Evolutionary conservation across 2,797 vertebrate species (phyloP), one percentile per base, ranked within the genome.

Genomic region (Cetoscarus ocellatus): DNA sequence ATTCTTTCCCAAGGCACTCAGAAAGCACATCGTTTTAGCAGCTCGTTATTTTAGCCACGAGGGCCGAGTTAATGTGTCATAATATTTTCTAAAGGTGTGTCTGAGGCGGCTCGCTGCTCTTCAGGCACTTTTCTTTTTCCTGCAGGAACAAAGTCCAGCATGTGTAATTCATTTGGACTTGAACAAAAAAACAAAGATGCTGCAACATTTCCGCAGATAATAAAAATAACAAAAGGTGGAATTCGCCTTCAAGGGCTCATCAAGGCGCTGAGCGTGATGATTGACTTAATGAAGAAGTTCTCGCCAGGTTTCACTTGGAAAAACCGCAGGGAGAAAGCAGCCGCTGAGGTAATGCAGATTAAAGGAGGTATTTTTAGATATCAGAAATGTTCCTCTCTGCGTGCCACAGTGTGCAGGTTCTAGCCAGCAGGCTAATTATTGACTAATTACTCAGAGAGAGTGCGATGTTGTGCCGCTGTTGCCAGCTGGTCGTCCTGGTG

Each of bases 31-130:
- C 49, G 67, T 69, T 55, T 81, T 73, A 74, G 51, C 73, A 69
- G 56, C 55, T 65, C 62, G 77, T 86, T 86, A 67, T 84, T 91
- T 86, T 84, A 70, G 59, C 84, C 70, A 73, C 59, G 42, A 13
- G 81, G 70, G 60, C 79, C 55, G 65, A 80, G 80, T 83, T 67
- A 86, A 86, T 73, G 78, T 83, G 80, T 87, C 71, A 88, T 84
- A 91, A 93, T 93, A 92, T 93, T 93, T 91, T 89, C 76, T 73
- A 88, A 93, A 93, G 91, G 91, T 88, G 90, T 92, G 90, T 92
- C 88, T 83, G 19, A 70, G 59, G 85, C 27, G 11, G 50, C 27
- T 34, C 12, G 34, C 19, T 51, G 49, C 49, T 2, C 75, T 80
- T 75, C 76, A 72, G 83, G 83, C 79, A 8, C 39, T 54, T 79